Percentiles rank a stretch among this genome's conserved stretches.
These are phyloP conservation scores for Oxygymnocypris stewartii DNA, from an alignment of 2,113 vertebrate genomes.

Conservation along the genomic window DNA sequence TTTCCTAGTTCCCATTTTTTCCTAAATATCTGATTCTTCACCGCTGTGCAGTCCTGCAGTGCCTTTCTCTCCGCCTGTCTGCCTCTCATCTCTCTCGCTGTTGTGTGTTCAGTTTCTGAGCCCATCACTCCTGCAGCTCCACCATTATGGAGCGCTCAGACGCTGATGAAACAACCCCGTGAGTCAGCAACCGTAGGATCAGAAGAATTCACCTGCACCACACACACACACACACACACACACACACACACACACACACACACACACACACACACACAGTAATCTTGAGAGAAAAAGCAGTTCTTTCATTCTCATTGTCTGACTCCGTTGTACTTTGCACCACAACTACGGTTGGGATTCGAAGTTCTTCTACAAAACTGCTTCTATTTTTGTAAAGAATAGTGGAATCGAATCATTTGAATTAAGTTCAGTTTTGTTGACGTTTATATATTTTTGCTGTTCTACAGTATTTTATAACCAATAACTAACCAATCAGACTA, in stretches of 20 bases:
- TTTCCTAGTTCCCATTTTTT: background rate
- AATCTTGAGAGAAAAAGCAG: constrained; percentile 11
- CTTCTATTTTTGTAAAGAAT: background rate
- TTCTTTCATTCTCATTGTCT: constrained; percentile 18
- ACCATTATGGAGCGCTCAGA: constrained; percentile 25
- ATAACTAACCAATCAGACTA: background rate
- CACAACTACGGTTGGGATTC: background rate
- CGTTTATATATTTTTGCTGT: background rate
- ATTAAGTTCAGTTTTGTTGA: background rate
- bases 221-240: background rate
- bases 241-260: no score
- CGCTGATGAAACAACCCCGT: constrained; percentile 29
- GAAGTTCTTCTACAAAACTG: background rate
- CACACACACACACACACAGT: no score
- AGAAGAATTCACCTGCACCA: constrained; percentile 33
- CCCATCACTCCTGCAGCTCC: constrained; percentile 26
- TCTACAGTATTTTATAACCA: background rate
- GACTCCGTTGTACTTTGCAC: background rate
- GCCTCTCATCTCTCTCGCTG: constrained; percentile 1
- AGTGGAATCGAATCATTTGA: background rate
- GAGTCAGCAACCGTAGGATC: constrained; percentile 23
- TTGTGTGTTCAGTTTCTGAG: constrained; percentile 25
- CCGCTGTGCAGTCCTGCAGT: background rate
- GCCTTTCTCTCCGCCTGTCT: background rate
- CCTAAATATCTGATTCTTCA: constrained; percentile 14